These are phyloP conservation scores for Cotesia vestalis DNA, from an alignment of 1,140 invertebrate genomes.

Conservation along the genomic window DNA sequence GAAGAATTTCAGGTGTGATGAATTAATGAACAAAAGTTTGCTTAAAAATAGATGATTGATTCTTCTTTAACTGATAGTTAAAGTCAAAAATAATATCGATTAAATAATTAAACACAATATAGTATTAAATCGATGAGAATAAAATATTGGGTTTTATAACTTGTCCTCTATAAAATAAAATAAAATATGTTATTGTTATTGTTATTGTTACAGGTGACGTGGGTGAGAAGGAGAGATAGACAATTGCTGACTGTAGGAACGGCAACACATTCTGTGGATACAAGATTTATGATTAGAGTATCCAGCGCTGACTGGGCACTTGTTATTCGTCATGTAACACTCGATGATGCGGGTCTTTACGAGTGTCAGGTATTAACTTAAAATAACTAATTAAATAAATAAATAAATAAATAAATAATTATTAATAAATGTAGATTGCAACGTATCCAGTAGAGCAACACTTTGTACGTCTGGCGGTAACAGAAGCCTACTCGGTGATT, in stretches of 20 bases:
- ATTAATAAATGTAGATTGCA: constrained; percentile 48
- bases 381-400: background rate
- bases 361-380: constrained; percentile 83
- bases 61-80: no score
- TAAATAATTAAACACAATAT: no score
- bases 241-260: constrained; percentile 78
- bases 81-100: no score
- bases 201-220: constrained; percentile 70
- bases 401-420: no score
- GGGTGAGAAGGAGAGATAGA: constrained; percentile 76
- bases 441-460: constrained; percentile 59
- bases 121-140: no score
- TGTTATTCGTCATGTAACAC: constrained; percentile 75
- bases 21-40: no score
- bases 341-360: constrained; percentile 78
- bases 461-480: constrained; percentile 56
- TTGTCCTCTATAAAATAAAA: no score
- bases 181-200: background rate
- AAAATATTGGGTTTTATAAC: no score
- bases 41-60: no score
- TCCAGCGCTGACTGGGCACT: constrained; percentile 80
- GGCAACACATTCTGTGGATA: constrained; percentile 77
- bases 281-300: constrained; percentile 81
- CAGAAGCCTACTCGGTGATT: constrained; percentile 80
- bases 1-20: no score